These are phyloP conservation scores for Cantharis flavilabris DNA, from an alignment of 2,888 invertebrate species.

Conservation along the genomic window DNA sequence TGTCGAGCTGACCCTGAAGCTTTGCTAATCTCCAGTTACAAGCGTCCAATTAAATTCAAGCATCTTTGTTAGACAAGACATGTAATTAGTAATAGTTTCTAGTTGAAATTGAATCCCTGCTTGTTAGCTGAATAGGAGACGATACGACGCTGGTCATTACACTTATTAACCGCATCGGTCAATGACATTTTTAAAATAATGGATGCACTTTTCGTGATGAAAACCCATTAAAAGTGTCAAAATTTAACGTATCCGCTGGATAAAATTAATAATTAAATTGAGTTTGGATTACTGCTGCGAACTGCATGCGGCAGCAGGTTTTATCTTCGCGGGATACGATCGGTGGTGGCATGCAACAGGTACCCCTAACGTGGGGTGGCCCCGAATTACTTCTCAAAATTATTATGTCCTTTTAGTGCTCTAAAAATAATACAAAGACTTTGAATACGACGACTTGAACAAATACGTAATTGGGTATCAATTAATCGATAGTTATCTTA, in stretches of 20 bases:
- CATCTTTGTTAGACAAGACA: slow-evolving; percentile 32
- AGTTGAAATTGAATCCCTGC: slow-evolving; percentile 29
- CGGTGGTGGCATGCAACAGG: slow-evolving; percentile 34
- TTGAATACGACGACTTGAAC: too few species aligned
- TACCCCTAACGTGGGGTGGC: slow-evolving; percentile 27
- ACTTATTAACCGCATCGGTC: neutral
- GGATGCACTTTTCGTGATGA: slow-evolving; percentile 6
- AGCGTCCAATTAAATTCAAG: slow-evolving; percentile 32
- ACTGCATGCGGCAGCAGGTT: slow-evolving; percentile 31
- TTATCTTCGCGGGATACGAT: slow-evolving; percentile 31
- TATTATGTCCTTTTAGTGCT: slow-evolving; percentile 20
- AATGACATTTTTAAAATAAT: neutral
- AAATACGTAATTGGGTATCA: slow-evolving; percentile 32
- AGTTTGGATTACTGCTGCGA: slow-evolving; percentile 29
- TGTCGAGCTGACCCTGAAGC: slow-evolving; percentile 31
- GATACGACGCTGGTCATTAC: neutral
- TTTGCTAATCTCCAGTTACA: slow-evolving; percentile 28
- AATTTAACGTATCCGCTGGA: slow-evolving; percentile 19
- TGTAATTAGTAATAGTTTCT: slow-evolving; percentile 34
- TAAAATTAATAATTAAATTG: slow-evolving; percentile 31
- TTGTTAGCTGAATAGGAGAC: slow-evolving; percentile 19
- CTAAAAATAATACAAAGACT: slow-evolving; percentile 23
- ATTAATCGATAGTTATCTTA: slow-evolving; percentile 30
- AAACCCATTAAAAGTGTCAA: neutral
- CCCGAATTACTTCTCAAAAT: slow-evolving; percentile 26